Evolutionary conservation across 2,797 vertebrate species (phyloP), one percentile per base, ranked within the genome.

Genomic region (Fringilla coelebs): DNA sequence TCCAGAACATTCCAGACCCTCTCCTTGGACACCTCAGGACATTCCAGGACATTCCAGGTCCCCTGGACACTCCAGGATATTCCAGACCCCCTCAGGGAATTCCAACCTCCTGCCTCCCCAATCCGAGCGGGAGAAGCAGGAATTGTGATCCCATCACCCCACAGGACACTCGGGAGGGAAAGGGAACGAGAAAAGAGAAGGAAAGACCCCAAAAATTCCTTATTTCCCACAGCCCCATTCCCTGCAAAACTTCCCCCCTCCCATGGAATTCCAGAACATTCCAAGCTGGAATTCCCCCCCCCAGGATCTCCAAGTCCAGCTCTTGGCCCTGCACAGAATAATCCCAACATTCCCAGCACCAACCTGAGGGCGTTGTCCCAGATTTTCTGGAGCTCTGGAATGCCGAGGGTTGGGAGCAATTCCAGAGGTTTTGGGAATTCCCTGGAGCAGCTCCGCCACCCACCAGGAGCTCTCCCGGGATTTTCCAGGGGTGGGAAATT

Each of bases 81-180:
- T n/a, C 52, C 31, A 21, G 52, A n/a, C 6, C 20, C 29, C 9
- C 38, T 7, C 61, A 17, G 40, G 21, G 17, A 32, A 24, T 7
- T 26, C 62, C 62, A 6, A 14, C 12, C 17, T 46, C 32, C 63
- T 19, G 17, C 63, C 14, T 4, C 63, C 45, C 20, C 43, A 48
- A 8, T 48, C 45, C 18, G 0, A 66, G 65, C 3, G 18, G 45
- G 5, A 67, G 13, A 21, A 48, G 1, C 2, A 1, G n/a, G n/a
- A 67, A 49, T 29, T 29, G n/a, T 26, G 45, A 36, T 36, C 45
- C 43, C 63, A 15, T 6, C 8, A 10, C 3, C 25, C 24, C 43
- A 21, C n/a, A 21, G 54, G 32, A n/a, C 32, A 10, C 20, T 55
- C 8, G 54, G 54, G 32, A 55, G n/a, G 31, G 51, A 7, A 51